Evolutionary conservation across 2,797 vertebrate genomes (phyloP).

Genomic region (Protonibea diacanthus): DNA sequence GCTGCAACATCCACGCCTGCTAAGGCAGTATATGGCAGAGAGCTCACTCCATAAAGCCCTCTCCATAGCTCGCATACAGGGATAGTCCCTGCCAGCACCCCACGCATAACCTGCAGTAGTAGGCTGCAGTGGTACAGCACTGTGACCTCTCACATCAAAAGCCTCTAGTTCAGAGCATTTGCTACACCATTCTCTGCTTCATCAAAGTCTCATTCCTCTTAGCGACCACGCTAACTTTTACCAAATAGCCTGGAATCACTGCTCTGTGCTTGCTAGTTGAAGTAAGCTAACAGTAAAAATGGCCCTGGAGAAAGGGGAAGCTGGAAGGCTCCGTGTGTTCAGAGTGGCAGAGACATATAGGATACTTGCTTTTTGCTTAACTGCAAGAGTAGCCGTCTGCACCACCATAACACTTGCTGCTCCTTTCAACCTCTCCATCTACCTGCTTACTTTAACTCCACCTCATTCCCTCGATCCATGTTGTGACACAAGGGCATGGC

Average conservation of each 20-base stretch:
- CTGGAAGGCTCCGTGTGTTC: conserved; percentile 22
- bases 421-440: conserved; percentile 69
- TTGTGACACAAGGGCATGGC: conserved; percentile 58
- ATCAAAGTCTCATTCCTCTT: conserved; percentile 49
- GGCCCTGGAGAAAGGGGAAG: background rate
- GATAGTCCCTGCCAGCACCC: conserved; percentile 37
- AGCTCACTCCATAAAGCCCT: conserved; percentile 48
- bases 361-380: conserved; percentile 31
- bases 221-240: conserved; percentile 4
- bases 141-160: conserved; percentile 48
- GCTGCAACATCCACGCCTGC: conserved; percentile 55
- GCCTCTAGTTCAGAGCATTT: conserved; percentile 51
- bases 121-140: conserved; percentile 39
- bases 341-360: conserved; percentile 30
- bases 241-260: conserved; percentile 12
- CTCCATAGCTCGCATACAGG: conserved; percentile 61
- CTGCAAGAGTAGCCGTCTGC: conserved; percentile 23
- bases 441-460: conserved; percentile 70
- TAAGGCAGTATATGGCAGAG: conserved; percentile 54
- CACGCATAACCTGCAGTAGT: conserved; percentile 38
- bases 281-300: background rate
- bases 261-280: conserved; percentile 14
- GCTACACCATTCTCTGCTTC: conserved; percentile 60
- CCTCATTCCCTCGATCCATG: conserved; percentile 72
- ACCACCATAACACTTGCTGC: conserved; percentile 54